Evolutionary conservation across 2,797 vertebrate genomes (phyloP).

Genomic region (Anabas testudineus): DNA sequence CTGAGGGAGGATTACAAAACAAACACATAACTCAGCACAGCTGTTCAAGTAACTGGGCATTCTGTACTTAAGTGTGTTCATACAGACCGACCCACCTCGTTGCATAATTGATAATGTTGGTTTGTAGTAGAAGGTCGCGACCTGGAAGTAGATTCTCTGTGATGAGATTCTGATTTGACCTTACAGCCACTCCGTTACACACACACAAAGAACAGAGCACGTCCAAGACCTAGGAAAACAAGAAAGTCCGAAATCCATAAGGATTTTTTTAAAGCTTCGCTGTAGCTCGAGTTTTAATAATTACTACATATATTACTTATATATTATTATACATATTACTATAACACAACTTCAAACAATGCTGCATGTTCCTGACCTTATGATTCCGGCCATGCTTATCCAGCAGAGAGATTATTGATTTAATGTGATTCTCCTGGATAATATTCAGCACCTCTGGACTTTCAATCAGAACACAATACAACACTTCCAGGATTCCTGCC

Average conservation of each 20-base stretch:
- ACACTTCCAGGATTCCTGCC: conserved; percentile 95
- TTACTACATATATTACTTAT: no score
- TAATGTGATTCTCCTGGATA: conserved; percentile 97
- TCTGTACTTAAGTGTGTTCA: neutral
- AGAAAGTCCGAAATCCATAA: neutral
- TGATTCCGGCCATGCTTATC: conserved; percentile 97
- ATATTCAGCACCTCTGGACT: conserved; percentile 97
- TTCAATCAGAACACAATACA: conserved; percentile 96
- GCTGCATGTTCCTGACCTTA: conserved; percentile 83
- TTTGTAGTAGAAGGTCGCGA: conserved; percentile 94
- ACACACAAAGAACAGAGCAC: conserved; percentile 96
- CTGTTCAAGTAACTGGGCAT: neutral
- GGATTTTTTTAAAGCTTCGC: neutral
- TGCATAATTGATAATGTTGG: conserved; percentile 93
- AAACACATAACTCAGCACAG: conserved; percentile 2
- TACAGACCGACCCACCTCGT: conserved; percentile 85
- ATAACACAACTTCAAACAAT: no score
- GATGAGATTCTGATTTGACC: conserved; percentile 97
- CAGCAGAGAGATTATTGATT: conserved; percentile 95
- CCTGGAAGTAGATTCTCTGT: conserved; percentile 95
- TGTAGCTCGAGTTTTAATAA: neutral
- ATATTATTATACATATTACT: no score
- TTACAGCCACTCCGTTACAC: conserved; percentile 95
- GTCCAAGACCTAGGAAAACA: conserved; percentile 88
- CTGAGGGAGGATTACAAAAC: conserved; percentile 67